A percentile compares a stretch with the other conserved stretches of the same genome.
Evolutionary conservation across 37 sponge, comb jelly and placozoan genomes (phyloP).

Genomic region (Chondrosia reniformis): DNA sequence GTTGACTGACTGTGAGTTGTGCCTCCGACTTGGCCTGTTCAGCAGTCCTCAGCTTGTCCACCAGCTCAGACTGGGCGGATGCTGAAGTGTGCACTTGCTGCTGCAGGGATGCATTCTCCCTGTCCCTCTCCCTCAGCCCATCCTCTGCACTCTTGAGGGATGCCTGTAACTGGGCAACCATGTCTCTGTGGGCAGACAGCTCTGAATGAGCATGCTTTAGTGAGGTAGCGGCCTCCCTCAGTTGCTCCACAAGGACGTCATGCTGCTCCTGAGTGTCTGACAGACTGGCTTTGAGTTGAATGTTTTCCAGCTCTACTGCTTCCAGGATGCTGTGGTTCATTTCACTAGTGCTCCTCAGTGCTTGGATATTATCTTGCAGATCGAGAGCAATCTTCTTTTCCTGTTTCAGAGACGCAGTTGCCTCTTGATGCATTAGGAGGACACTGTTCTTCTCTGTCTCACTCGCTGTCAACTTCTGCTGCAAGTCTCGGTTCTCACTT

Average conservation of each 20-base stretch:
- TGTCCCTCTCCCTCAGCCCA: not conserved
- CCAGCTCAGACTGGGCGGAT: not conserved
- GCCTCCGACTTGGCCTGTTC: constrained; percentile 25
- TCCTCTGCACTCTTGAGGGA: not conserved
- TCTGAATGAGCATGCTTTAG: not conserved
- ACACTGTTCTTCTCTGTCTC: not conserved
- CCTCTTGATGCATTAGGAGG: not conserved
- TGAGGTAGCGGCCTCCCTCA: not conserved
- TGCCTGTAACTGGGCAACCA: constrained; percentile 11
- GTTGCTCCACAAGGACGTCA: not conserved
- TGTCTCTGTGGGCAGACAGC: not conserved
- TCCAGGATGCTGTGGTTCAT: constrained; percentile 19
- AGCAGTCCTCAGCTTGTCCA: not conserved
- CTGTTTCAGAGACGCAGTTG: not conserved
- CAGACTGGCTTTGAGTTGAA: not conserved
- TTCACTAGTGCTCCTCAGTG: not conserved
- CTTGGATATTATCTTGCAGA: not conserved
- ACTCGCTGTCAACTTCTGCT: not conserved
- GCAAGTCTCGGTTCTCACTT: not conserved
- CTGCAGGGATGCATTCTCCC: not conserved
- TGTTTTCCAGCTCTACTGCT: not conserved
- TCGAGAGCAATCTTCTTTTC: not conserved
- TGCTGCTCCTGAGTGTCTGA: too few species aligned
- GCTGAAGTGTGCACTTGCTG: not conserved
- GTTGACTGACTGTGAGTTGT: constrained; percentile 19